phyloP scores from a whole-genome alignment of 1,140 invertebrate species.

The Melipona quadrifasciata region DNA sequence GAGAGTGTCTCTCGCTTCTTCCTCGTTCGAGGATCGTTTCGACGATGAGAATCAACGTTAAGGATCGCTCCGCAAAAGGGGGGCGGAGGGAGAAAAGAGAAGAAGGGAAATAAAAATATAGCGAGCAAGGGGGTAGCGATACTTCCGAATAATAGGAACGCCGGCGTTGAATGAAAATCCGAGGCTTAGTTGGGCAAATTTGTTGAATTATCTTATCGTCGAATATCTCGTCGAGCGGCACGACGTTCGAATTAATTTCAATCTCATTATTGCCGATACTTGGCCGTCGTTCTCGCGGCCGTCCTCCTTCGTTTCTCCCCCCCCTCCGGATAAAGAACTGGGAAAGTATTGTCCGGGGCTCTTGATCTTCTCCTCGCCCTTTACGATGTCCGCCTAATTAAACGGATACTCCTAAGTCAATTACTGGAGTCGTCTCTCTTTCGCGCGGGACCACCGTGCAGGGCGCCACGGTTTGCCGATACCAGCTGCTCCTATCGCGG shows the following conservation, averaged over 20 bases:
- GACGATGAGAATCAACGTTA: constrained; percentile 4
- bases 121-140: constrained; percentile 5
- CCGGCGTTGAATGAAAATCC: constrained; percentile 47
- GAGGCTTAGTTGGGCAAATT: constrained; percentile 63
- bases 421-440: constrained; percentile 15
- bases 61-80: constrained; percentile 7
- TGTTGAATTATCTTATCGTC: constrained; percentile 68
- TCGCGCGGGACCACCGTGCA: not conserved
- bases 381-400: constrained; percentile 41
- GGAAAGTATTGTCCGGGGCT: constrained; percentile 58
- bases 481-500: not conserved
- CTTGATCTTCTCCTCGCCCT: constrained; percentile 26
- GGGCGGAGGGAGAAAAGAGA: no score
- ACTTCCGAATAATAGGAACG: constrained; percentile 24
- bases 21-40: constrained; percentile 17
- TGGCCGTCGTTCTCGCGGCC: constrained; percentile 45
- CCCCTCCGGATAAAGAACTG: constrained; percentile 56
- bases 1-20: constrained; percentile 1
- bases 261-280: constrained; percentile 71
- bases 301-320: constrained; percentile 56
- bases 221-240: constrained; percentile 55
- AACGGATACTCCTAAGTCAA: constrained; percentile 57
- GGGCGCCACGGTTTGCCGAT: not conserved
- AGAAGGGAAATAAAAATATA: not conserved
- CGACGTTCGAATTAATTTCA: constrained; percentile 69